These are phyloP conservation scores for Apus apus DNA, from an alignment of 2,113 vertebrate genomes.

Conservation along the genomic window DNA sequence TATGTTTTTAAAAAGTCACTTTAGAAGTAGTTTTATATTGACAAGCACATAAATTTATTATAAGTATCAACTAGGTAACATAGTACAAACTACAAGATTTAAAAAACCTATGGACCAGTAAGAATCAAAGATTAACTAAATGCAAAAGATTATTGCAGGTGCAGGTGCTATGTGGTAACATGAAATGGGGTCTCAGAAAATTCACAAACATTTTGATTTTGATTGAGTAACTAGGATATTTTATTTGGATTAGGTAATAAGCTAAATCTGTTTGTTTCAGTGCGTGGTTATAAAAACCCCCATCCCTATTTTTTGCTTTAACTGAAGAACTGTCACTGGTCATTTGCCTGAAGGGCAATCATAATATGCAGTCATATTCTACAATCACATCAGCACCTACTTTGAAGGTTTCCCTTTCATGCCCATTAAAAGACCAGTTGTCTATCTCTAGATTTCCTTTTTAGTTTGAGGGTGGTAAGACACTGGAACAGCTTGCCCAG, in stretches of 20 bases:
- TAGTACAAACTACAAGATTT: background rate
- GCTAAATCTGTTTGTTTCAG: background rate
- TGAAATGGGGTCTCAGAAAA: background rate
- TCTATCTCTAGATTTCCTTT: background rate
- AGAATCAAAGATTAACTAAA: background rate
- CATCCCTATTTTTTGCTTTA: background rate
- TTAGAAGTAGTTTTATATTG: background rate
- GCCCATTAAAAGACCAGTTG: background rate
- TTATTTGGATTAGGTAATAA: background rate
- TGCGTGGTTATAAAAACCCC: background rate
- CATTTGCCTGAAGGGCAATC: background rate
- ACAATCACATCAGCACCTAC: background rate
- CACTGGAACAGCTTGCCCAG: no score
- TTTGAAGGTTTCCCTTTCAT: background rate
- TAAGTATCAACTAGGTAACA: background rate
- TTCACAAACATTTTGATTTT: background rate
- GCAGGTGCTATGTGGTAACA: background rate
- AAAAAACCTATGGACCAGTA: background rate
- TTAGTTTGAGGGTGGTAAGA: no score
- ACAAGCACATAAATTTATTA: background rate
- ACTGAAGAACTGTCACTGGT: background rate
- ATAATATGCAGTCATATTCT: background rate
- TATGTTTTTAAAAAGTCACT: background rate
- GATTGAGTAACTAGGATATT: background rate
- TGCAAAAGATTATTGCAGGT: background rate